phyloP scores from a whole-genome alignment of 2,113 vertebrate genomes.

The Catharus fuscescens region DNA sequence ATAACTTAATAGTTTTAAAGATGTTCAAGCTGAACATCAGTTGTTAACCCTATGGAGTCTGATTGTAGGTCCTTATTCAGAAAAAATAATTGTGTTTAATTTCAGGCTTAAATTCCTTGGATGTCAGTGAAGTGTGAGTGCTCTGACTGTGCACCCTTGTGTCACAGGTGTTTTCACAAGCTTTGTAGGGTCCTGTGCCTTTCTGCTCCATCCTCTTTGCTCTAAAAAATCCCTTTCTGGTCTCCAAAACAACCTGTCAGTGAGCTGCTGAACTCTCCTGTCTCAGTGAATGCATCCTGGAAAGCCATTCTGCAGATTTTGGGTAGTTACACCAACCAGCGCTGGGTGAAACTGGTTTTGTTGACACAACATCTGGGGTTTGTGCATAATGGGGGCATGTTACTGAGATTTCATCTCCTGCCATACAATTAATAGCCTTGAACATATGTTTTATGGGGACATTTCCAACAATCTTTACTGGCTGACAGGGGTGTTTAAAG shows the following conservation, averaged over 20 bases:
- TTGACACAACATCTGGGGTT: conserved; percentile 8
- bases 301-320: not conserved
- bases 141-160: not conserved
- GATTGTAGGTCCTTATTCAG: not conserved
- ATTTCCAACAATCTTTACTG: not conserved
- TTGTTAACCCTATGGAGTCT: not conserved
- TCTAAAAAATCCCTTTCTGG: not conserved
- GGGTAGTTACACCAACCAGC: not conserved
- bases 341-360: not conserved
- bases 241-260: not conserved
- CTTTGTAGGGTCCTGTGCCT: not conserved
- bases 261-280: not conserved
- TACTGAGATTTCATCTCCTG: conserved; percentile 16
- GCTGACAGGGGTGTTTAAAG: not conserved
- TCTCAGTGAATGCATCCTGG: not conserved
- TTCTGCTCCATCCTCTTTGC: not conserved
- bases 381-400: not conserved
- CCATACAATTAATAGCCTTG: conserved; percentile 10
- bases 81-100: not conserved
- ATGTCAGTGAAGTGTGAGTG: not conserved
- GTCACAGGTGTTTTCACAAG: fast-evolving
- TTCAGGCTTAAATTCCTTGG: not conserved
- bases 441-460: conserved; percentile 32
- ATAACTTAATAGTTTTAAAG: not conserved
- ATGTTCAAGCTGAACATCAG: not conserved